Base-by-base conservation (phyloP, 2,797 vertebrate species). In the Uromys caudimaculatus region DNA sequence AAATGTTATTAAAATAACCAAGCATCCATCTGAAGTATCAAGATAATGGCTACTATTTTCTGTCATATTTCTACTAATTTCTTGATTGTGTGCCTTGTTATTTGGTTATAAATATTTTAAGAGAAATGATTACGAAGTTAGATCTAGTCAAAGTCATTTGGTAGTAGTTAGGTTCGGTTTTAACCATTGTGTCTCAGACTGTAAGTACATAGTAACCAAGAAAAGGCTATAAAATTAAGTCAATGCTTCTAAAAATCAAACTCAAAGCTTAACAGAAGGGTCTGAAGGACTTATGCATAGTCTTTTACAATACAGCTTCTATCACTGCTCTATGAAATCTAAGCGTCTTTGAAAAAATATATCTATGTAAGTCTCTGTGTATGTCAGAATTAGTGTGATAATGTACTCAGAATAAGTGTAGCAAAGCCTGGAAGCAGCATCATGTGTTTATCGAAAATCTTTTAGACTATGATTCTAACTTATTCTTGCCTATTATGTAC, bases 191-290 rank as follows among this genome's bases (percentile, higher is more conserved):
- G 16, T 17, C 29, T 21, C 47, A 44, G 1, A 89, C 62, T 77
- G 10, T 86, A 90, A 54, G 2, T 82, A 84, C 27, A 44, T 41
- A 78, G n/a, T 89, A 90, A 87, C 69, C 10, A 38, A 29, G 3
- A 69, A 54, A 94, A 21, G 4, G 14, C 24, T 96, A 8, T 56
- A 52, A 89, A 56, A 17, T 87, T 87, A 54, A 90, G 82, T 52
- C 6, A 50, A 13, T 35, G 19, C 47, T 90, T 92, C n/a, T 23
- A 60, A 89, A 12, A 95, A 88, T 86, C 75, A 93, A 90, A 91
- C 50, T 19, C 32, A 93, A 94, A 67, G 9, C 78, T 54, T 76
- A 32, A 44, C 0, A 83, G 23, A 21, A 32, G 11, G 0, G 24
- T 58, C 64, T 84, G 29, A 75, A 54, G 21, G 78, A 92, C 23